phyloP scores from a whole-genome alignment of 2,888 invertebrate genomes.

The Cephus pygmeus region DNA sequence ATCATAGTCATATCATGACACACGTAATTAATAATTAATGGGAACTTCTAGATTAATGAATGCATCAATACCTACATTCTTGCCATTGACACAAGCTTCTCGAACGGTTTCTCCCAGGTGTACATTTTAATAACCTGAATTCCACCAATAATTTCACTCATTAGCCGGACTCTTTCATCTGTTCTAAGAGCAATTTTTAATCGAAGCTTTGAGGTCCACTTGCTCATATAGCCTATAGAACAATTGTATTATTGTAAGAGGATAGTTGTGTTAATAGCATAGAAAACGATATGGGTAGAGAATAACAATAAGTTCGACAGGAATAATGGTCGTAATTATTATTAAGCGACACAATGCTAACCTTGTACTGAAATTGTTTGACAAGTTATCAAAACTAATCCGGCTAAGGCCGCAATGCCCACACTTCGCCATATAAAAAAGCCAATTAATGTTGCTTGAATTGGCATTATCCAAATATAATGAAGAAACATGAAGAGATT shows the following conservation, averaged over 20 bases:
- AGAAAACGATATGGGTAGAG: not conserved
- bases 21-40: not conserved
- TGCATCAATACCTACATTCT: conserved; percentile 70
- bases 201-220: conserved; percentile 65
- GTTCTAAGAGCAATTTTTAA: conserved; percentile 68
- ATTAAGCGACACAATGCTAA: conserved; percentile 32
- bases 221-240: conserved; percentile 66
- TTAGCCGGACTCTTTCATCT: conserved; percentile 80
- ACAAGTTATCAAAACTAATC: conserved; percentile 70
- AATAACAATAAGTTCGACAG: not conserved
- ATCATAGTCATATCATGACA: not conserved
- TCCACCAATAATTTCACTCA: conserved; percentile 83
- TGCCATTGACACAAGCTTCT: conserved; percentile 73
- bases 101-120: conserved; percentile 85
- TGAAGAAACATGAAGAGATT: conserved; percentile 76
- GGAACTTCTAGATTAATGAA: not conserved
- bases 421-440: conserved; percentile 71
- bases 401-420: conserved; percentile 71
- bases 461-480: conserved; percentile 84
- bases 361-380: conserved; percentile 70
- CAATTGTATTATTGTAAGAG: not conserved
- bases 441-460: conserved; percentile 76
- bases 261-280: too few species aligned
- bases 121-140: conserved; percentile 90
- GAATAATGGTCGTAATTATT: not conserved